A percentile compares a stretch with the other conserved stretches of the same genome.
Evolutionary conservation across 2,888 invertebrate species (phyloP).

Genomic region (Chamaedrilus cognettii): DNA sequence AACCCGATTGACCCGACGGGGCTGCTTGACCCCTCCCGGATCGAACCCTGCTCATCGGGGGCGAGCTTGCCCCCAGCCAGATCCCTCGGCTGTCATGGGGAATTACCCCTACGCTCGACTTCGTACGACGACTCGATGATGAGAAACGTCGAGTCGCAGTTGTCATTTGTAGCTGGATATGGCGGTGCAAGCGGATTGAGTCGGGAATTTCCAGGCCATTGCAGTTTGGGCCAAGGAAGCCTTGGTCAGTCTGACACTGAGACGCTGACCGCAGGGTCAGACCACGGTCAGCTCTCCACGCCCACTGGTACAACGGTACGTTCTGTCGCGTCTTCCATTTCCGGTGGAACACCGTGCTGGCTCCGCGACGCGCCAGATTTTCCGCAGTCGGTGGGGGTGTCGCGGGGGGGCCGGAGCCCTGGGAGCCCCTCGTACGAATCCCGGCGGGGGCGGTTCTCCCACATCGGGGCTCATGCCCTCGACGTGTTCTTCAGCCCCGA

Average conservation of each 20-base stretch:
- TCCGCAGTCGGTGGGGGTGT: slow-evolving; percentile 5
- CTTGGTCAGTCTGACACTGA: too few relatives aligned
- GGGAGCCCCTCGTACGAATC: slow-evolving; percentile 28
- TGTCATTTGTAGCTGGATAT: not conserved
- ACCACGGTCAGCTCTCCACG: not conserved
- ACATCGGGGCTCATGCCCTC: slow-evolving; percentile 40
- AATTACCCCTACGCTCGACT: too few relatives aligned
- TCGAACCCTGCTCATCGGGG: too few relatives aligned
- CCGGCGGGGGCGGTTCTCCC: slow-evolving; percentile 30
- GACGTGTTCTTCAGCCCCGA: slow-evolving; percentile 40
- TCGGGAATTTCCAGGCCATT: too few relatives aligned
- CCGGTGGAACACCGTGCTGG: not conserved
- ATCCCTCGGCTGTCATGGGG: too few relatives aligned
- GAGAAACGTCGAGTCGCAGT: not conserved
- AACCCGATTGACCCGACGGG: too few relatives aligned
- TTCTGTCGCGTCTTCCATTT: not conserved
- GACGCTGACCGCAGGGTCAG: not conserved
- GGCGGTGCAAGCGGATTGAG: too few relatives aligned
- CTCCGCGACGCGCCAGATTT: not conserved
- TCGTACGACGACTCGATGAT: too few relatives aligned
- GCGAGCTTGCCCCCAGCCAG: too few relatives aligned
- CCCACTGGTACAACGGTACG: not conserved
- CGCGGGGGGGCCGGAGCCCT: too few relatives aligned
- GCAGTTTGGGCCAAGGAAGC: not conserved
- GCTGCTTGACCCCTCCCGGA: too few relatives aligned